A percentile compares a stretch with the other conserved stretches of the same genome.
Evolutionary conservation across 2,888 invertebrate species (phyloP).

Genomic region (Drosophila maculinotata): DNA sequence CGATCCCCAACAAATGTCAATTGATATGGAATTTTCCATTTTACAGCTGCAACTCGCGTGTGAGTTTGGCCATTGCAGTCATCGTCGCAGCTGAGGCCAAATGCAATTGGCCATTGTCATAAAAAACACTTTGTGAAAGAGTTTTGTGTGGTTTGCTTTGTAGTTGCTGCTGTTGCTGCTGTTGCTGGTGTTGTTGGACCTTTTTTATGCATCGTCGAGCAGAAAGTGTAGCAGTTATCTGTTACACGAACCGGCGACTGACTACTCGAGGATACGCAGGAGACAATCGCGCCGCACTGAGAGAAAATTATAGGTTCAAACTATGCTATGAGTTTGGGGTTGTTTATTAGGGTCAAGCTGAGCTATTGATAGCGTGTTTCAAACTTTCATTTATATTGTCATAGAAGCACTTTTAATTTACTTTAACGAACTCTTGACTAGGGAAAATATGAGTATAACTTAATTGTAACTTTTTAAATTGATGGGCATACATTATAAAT

Average conservation of each 20-base stretch:
- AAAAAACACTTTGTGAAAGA: slow-evolving; percentile 82
- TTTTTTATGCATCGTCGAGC: slow-evolving; percentile 82
- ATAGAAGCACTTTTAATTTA: no score
- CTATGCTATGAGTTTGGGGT: not conserved
- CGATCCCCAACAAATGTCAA: slow-evolving; percentile 76
- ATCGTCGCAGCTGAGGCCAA: slow-evolving; percentile 58
- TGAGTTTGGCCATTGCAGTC: slow-evolving; percentile 41
- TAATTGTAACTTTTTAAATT: no score
- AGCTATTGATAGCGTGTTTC: not conserved
- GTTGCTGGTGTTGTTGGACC: slow-evolving; percentile 62
- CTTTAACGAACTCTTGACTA: no score
- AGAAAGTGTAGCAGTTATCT: slow-evolving; percentile 81
- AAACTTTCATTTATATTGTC: not conserved
- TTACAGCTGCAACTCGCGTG: slow-evolving; percentile 78
- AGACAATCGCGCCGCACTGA: slow-evolving; percentile 37
- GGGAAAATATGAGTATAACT: no score
- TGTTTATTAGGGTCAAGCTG: not conserved
- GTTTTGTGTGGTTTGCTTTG: slow-evolving; percentile 58
- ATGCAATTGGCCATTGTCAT: slow-evolving; percentile 79
- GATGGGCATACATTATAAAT: no score
- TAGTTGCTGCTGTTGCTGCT: slow-evolving; percentile 15
- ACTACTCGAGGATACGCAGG: slow-evolving; percentile 45
- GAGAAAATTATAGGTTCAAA: slow-evolving; percentile 38
- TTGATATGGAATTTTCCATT: slow-evolving; percentile 75
- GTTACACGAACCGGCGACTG: slow-evolving; percentile 45